Evolutionary conservation across 2,888 invertebrate genomes (phyloP).

Genomic region (Cephonodes hylas): DNA sequence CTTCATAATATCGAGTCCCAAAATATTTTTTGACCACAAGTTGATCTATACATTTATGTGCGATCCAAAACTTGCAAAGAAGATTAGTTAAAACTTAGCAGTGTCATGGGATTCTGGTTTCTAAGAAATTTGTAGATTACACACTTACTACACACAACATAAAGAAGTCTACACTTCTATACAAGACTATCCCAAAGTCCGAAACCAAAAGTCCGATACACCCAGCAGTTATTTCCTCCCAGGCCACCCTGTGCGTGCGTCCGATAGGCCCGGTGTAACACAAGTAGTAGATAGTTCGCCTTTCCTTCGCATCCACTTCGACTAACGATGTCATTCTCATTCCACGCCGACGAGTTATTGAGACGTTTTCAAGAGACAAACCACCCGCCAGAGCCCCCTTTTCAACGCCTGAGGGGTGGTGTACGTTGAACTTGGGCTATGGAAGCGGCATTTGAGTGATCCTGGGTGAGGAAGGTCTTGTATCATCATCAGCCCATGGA

Average conservation of each 20-base stretch:
- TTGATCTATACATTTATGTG: too few relatives aligned
- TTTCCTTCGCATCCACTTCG: conserved; percentile 75
- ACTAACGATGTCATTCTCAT: conserved; percentile 79
- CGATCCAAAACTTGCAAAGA: too few relatives aligned
- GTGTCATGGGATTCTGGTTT: too few relatives aligned
- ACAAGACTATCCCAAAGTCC: too few relatives aligned
- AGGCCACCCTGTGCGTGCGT: conserved; percentile 45
- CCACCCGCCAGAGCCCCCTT: conserved; percentile 33
- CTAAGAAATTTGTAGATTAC: too few relatives aligned
- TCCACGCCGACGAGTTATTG: conserved; percentile 77
- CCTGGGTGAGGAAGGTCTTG: background rate
- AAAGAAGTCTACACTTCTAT: too few relatives aligned
- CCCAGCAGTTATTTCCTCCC: background rate
- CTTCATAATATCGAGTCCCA: too few relatives aligned
- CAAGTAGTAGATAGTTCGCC: conserved; percentile 73
- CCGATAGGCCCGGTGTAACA: conserved; percentile 52
- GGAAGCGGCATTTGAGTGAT: conserved; percentile 31
- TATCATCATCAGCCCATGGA: too few relatives aligned
- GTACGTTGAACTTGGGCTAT: conserved; percentile 19
- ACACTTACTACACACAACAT: too few relatives aligned
- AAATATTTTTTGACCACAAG: too few relatives aligned
- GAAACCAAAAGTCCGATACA: too few relatives aligned
- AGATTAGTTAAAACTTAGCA: too few relatives aligned
- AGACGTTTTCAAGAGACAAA: conserved; percentile 78
- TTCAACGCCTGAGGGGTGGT: conserved; percentile 21